A percentile compares a stretch with the other conserved stretches of the same genome.
Evolutionary conservation across 2,797 vertebrate species (phyloP).

Genomic region (Rhinophrynus dorsalis): DNA sequence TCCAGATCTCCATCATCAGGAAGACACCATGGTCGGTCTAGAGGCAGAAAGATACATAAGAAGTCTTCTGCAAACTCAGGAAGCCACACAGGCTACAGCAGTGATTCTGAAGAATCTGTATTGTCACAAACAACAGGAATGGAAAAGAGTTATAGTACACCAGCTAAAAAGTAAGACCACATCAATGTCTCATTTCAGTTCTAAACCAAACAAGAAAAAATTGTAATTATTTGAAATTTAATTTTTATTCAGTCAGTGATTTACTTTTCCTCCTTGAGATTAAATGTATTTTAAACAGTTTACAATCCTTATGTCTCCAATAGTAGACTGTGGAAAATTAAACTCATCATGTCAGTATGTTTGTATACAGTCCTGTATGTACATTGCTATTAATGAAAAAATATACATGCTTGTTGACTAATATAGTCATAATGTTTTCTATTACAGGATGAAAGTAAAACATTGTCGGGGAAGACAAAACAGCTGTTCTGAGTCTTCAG

Average conservation of each 20-base stretch:
- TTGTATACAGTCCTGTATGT: no score
- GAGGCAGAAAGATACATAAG: conserved; percentile 70
- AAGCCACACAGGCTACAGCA: conserved; percentile 77
- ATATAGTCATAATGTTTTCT: no score
- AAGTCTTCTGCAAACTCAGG: conserved; percentile 71
- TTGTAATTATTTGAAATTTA: no score
- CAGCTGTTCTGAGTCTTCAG: conserved; percentile 73
- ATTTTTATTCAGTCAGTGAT: no score
- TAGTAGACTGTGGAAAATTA: no score
- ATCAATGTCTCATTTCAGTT: neutral
- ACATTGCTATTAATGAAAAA: no score
- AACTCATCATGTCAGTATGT: no score
- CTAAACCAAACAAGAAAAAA: neutral
- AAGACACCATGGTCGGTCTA: conserved; percentile 60
- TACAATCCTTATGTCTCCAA: no score
- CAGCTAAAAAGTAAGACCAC: conserved; percentile 81
- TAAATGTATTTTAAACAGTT: no score
- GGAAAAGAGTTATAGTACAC: conserved; percentile 73
- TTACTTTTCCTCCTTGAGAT: no score
- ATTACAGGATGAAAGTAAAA: conserved; percentile 75
- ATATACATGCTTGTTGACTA: no score
- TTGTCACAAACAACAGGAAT: conserved; percentile 61
- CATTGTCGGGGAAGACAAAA: conserved; percentile 71
- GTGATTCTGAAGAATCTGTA: conserved; percentile 75
- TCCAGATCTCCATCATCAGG: conserved; percentile 67